Base-by-base conservation (phyloP, 35 echinoderm and acorn worm genomes). In the Hemicentrotus pulcherrimus region DNA sequence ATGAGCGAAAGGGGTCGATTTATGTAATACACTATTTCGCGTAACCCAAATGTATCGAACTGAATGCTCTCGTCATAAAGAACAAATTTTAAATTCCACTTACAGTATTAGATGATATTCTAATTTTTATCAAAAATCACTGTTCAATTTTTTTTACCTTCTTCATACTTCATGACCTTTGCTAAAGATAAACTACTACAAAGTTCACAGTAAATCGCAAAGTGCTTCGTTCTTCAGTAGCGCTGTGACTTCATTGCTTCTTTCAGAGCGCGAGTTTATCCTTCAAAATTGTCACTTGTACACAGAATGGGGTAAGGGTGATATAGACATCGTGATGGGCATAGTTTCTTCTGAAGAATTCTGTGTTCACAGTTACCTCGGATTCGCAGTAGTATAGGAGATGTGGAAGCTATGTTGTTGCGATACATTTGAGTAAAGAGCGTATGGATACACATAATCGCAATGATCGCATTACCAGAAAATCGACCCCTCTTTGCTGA, bases 401-500 rank as follows among this genome's bases (percentile, higher is more conserved):
- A 78, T 78, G 65, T 28, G 65, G 65, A 78, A 78, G 65, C 65
- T 78, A 78, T 78, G 19, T 78, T 78, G 28, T n/a, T 18, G 65
- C 22, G 24, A 78, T 78, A 90, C 46, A 90, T 46, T 90, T 90
- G 10, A 90, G 88, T 24, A 32, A 30, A 93, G 91, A 93, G 46
- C 91, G 30, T 58, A 48, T 93, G 91, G 48, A 50, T 58, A 58
- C 91, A 58, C 48, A 11, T 31, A 47, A 55, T 78, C 65, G 65
- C 65, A 78, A 18, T 70, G 33, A 92, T 92, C 41, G 91, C 91
- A 55, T 93, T 93, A 14, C 13, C 9, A 58, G 48, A 93, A 93
- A 93, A 93, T 93, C 91, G 91, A 93, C 91, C 91, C 91, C 91
- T 93, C 16, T 93, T 93, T 93, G 91, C 91, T 93, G 91, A 93